Evolutionary conservation across 2,888 invertebrate species (phyloP).

Genomic region (Cryptosula pallasiana): DNA sequence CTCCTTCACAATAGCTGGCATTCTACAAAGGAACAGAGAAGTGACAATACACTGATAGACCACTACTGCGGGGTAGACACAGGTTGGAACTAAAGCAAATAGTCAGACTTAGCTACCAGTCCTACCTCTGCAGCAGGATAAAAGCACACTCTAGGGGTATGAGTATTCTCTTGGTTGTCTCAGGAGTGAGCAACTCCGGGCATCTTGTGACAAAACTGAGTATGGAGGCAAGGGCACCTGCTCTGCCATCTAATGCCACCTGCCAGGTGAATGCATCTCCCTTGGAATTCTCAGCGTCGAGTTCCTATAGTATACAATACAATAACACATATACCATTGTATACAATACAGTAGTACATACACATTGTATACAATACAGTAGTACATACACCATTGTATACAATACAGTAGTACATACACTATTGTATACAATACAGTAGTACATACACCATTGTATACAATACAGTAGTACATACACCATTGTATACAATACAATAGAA

Average conservation of each 20-base stretch:
- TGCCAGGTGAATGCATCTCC: conserved; percentile 97
- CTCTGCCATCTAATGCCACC: conserved; percentile 89
- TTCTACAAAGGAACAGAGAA: conserved; percentile 32
- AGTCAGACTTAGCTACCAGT: no score
- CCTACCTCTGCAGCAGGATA: conserved; percentile 87
- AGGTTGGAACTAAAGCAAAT: no score
- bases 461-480: no score
- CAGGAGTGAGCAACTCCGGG: conserved; percentile 82
- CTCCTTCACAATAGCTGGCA: conserved; percentile 50
- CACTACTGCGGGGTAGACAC: no score
- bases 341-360: no score
- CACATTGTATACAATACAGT: no score
- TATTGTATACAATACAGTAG: no score
- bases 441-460: no score
- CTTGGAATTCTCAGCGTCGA: conserved; percentile 87
- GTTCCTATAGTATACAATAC: conserved; percentile 58
- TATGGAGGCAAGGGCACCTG: conserved; percentile 88
- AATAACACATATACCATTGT: background rate
- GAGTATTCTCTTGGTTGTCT: conserved; percentile 79
- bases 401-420: no score
- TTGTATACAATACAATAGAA: no score
- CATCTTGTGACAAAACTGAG: conserved; percentile 84
- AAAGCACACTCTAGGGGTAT: conserved; percentile 91
- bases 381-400: no score
- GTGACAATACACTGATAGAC: no score